Percentiles rank a stretch among this genome's conserved stretches.
These are phyloP conservation scores for Subanguina moxae DNA, from an alignment of 1,140 invertebrate genomes.

Conservation along the genomic window DNA sequence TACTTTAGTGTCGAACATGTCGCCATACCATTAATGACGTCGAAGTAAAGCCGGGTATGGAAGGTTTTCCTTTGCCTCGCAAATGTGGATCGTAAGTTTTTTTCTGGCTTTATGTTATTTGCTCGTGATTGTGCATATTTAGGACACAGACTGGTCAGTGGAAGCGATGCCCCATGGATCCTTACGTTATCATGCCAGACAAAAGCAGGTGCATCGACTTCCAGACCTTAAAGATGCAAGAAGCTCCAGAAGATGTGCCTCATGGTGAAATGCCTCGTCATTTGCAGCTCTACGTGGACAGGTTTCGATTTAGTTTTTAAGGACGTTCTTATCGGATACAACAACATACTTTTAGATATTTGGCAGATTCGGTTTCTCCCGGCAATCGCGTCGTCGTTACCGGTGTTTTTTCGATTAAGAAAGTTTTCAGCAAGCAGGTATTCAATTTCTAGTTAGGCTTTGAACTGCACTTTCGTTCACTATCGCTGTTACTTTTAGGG, in stretches of 20 bases:
- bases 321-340: neutral
- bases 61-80: conserved; percentile 90
- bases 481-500: conserved; percentile 22
- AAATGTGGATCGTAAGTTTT: conserved; percentile 77
- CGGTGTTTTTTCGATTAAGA: conserved; percentile 91
- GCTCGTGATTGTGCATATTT: conserved; percentile 27
- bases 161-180: conserved; percentile 86
- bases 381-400: conserved; percentile 88
- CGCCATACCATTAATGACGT: conserved; percentile 82
- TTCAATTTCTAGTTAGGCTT: neutral
- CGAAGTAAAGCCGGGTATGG: conserved; percentile 84
- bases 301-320: conserved; percentile 60
- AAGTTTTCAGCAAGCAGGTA: conserved; percentile 38
- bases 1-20: conserved; percentile 75
- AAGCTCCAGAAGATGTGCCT: conserved; percentile 89
- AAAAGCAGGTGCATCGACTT: conserved; percentile 95
- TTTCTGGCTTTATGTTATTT: no score
- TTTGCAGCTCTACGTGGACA: conserved; percentile 86
- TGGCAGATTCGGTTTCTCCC: conserved; percentile 90
- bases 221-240: conserved; percentile 81
- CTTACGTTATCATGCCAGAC: conserved; percentile 93
- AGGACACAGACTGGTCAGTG: conserved; percentile 79
- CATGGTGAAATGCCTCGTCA: conserved; percentile 98
- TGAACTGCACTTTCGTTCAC: no score
- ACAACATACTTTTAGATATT: conserved; percentile 59